A percentile compares a stretch with the other conserved stretches of the same genome.
phyloP scores from a whole-genome alignment of 2,888 invertebrate genomes.

The Theretra japonica region DNA sequence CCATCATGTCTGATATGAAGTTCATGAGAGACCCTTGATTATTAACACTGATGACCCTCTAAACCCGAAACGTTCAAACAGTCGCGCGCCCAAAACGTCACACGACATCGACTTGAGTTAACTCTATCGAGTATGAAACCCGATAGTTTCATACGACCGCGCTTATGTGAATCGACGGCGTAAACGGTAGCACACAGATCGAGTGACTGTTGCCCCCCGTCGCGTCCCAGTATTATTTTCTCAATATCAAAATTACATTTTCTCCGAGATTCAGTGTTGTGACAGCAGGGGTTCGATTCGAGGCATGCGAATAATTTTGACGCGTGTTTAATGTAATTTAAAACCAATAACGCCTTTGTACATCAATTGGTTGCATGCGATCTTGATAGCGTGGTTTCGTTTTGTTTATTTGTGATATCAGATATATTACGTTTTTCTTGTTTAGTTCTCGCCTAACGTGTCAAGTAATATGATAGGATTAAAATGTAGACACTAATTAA shows the following conservation, averaged over 20 bases:
- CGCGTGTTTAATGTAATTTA: constrained; percentile 42
- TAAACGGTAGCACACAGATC: constrained; percentile 77
- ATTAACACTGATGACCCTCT: constrained; percentile 4
- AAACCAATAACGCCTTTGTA: constrained; percentile 42
- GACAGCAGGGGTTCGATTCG: constrained; percentile 46
- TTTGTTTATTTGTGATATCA: constrained; percentile 10
- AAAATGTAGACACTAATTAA: constrained; percentile 2
- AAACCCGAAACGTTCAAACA: constrained; percentile 28
- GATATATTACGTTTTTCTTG: constrained; percentile 8
- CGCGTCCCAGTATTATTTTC: constrained; percentile 40
- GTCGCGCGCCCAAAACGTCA: constrained; percentile 47
- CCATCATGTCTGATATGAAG: too few species aligned
- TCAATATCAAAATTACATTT: constrained; percentile 48
- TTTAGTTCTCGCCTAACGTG: constrained; percentile 17
- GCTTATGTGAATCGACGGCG: constrained; percentile 58
- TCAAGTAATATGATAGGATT: constrained; percentile 31
- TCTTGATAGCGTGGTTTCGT: constrained; percentile 14
- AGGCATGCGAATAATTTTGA: constrained; percentile 34
- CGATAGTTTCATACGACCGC: constrained; percentile 61
- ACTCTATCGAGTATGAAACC: constrained; percentile 70
- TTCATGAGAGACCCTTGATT: background rate
- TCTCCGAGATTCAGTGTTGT: constrained; percentile 44
- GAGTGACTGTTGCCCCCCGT: constrained; percentile 74
- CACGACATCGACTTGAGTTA: constrained; percentile 58
- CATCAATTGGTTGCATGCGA: constrained; percentile 28